A percentile compares a stretch with the other conserved stretches of the same genome.
phyloP scores from a whole-genome alignment of 2,797 vertebrate species.

The Phalanger gymnotis region DNA sequence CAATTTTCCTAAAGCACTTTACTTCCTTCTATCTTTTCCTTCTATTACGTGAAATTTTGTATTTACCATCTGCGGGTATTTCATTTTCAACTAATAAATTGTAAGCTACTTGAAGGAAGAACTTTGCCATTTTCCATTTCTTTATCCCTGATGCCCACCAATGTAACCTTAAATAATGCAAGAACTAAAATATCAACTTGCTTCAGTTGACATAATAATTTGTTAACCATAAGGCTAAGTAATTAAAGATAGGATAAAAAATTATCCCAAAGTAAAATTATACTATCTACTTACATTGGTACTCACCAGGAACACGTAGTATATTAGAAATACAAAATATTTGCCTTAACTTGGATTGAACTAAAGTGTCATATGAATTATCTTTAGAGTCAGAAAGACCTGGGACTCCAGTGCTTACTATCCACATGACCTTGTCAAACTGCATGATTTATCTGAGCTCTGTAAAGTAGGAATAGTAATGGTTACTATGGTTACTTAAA shows the following conservation, averaged over 20 bases:
- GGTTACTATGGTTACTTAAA: background rate
- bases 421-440: background rate
- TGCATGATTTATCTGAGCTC: background rate
- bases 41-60: background rate
- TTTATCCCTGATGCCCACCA: background rate
- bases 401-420: background rate
- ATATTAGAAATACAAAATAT: background rate
- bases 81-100: background rate
- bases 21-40: background rate
- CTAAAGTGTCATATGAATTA: background rate
- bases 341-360: background rate
- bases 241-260: background rate
- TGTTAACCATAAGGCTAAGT: background rate
- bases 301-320: background rate
- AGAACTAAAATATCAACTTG: background rate
- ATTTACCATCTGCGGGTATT: background rate
- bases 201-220: background rate
- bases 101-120: background rate
- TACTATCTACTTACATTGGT: background rate
- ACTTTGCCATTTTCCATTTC: background rate
- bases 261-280: background rate
- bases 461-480: background rate
- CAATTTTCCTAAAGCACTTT: background rate
- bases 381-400: background rate
- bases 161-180: background rate